Evolutionary conservation across 2,113 vertebrate genomes (phyloP).

Genomic region (Solenodon paradoxus): DNA sequence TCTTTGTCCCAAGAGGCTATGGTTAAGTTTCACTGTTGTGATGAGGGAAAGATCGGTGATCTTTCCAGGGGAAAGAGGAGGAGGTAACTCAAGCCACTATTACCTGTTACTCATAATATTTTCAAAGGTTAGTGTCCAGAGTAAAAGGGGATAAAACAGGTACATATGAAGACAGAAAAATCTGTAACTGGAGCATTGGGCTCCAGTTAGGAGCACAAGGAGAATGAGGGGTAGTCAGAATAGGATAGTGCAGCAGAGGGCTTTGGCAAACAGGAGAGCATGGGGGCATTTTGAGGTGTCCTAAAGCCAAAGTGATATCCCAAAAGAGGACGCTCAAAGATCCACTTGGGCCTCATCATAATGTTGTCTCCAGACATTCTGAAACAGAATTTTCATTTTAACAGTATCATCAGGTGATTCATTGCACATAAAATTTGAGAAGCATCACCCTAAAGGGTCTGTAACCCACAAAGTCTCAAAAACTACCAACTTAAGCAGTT

Average conservation of each 20-base stretch:
- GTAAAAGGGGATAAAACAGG: neutral
- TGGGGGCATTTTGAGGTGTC: neutral
- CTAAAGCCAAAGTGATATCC: neutral
- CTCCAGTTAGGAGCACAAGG: too few species aligned
- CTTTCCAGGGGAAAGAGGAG: neutral
- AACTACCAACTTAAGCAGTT: neutral
- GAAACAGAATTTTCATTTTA: slow-evolving; percentile 6
- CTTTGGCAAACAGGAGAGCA: neutral
- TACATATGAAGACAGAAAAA: neutral
- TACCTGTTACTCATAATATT: neutral
- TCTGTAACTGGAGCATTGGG: neutral
- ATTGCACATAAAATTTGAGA: neutral
- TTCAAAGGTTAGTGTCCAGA: neutral
- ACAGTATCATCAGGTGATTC: neutral
- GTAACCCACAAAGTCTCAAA: neutral
- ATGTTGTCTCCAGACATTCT: neutral
- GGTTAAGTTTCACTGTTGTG: neutral
- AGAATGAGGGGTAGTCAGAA: neutral
- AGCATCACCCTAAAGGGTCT: neutral
- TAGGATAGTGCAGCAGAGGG: neutral
- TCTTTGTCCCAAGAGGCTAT: neutral
- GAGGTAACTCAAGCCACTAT: neutral
- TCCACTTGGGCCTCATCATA: neutral
- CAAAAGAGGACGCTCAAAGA: neutral
- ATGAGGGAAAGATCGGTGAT: neutral